Percentiles rank a stretch among this genome's conserved stretches.
These are phyloP conservation scores for Leuciscus waleckii DNA, from an alignment of 2,797 vertebrate genomes.

Conservation along the genomic window DNA sequence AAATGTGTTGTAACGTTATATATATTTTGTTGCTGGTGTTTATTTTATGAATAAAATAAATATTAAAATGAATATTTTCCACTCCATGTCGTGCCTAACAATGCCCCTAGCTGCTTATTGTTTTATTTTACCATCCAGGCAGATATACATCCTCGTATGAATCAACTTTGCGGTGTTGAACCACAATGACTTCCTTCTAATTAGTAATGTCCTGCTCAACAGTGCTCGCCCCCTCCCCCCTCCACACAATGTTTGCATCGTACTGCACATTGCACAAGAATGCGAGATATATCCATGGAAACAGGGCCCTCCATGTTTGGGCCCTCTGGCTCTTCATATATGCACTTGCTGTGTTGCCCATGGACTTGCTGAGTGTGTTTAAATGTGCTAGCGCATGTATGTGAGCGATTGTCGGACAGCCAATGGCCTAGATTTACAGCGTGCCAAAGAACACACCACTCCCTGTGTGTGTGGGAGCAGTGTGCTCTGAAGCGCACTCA, in stretches of 20 bases:
- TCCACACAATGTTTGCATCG: constrained; percentile 1
- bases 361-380: constrained; percentile 6
- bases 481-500: constrained; percentile 52
- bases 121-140: background rate
- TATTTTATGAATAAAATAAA: too few relatives aligned
- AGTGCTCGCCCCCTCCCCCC: background rate
- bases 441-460: constrained; percentile 57
- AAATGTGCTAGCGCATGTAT: constrained; percentile 37
- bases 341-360: background rate
- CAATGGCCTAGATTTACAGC: constrained; percentile 56
- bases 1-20: too few relatives aligned
- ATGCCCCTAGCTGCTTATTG: too few relatives aligned
- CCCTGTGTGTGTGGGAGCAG: constrained; percentile 41
- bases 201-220: constrained; percentile 1
- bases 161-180: constrained; percentile 6
- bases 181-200: constrained; percentile 20
- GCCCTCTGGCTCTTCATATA: constrained; percentile 22
- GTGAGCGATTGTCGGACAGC: constrained; percentile 34
- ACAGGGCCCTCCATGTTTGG: constrained; percentile 2
- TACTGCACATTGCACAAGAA: background rate
- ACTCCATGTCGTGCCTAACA: too few relatives aligned
- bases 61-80: too few relatives aligned
- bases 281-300: constrained; percentile 20
- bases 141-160: background rate
- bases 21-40: too few relatives aligned